phyloP scores from a whole-genome alignment of 1,140 invertebrate species.

The Pentalonia nigronervosa region DNA sequence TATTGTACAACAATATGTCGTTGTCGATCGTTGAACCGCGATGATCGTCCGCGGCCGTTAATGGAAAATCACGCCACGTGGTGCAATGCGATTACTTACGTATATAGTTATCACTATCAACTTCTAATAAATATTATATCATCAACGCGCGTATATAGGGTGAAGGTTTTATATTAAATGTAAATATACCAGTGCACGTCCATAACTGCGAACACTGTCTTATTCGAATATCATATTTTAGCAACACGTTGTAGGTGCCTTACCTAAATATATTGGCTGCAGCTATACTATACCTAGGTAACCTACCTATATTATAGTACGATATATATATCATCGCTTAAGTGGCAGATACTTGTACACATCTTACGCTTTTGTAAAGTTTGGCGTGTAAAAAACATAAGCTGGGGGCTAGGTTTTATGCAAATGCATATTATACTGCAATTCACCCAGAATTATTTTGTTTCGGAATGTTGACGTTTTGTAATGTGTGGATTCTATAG shows the following conservation, averaged over 20 bases:
- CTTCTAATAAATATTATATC: no score
- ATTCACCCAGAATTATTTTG: no score
- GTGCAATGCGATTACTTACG: not conserved
- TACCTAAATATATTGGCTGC: no score
- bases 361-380: not conserved
- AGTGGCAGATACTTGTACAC: not conserved
- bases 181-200: not conserved
- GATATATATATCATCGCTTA: not conserved
- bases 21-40: not conserved
- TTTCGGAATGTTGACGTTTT: no score
- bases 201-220: not conserved
- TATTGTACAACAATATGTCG: not conserved
- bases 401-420: no score
- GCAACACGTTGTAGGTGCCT: not conserved
- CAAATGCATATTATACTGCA: no score
- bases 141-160: not conserved
- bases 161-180: not conserved
- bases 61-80: not conserved
- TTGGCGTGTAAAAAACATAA: no score
- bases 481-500: no score
- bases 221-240: not conserved
- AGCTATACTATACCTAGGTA: no score
- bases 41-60: not conserved
- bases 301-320: not conserved
- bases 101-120: no score